A percentile compares a stretch with the other conserved stretches of the same genome.
phyloP scores from a whole-genome alignment of 1,140 invertebrate species.

The Olivierus martensii region DNA sequence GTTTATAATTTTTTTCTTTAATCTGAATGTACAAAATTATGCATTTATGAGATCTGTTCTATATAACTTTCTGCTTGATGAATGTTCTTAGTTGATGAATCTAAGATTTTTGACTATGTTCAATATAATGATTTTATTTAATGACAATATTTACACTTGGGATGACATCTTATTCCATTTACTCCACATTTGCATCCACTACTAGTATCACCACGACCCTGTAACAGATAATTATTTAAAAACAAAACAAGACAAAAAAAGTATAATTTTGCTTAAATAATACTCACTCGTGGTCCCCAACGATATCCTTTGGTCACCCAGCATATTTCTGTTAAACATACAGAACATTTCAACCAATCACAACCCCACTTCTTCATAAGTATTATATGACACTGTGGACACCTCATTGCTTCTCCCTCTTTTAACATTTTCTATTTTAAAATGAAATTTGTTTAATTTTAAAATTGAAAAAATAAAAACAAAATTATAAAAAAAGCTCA shows the following conservation, averaged over 20 bases:
- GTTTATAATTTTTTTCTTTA: too few species aligned
- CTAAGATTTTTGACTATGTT: too few species aligned
- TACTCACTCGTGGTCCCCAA: conserved; percentile 61
- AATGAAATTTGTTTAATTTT: too few species aligned
- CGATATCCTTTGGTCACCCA: conserved; percentile 79
- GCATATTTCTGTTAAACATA: conserved; percentile 89
- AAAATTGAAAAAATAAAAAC: too few species aligned
- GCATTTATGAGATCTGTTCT: too few species aligned
- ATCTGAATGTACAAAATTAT: too few species aligned
- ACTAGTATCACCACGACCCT: conserved; percentile 69
- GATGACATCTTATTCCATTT: conserved; percentile 70
- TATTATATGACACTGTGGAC: conserved; percentile 70
- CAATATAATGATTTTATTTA: conserved; percentile 32
- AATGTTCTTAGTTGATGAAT: too few species aligned
- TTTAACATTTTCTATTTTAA: conserved; percentile 52
- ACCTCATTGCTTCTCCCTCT: conserved; percentile 69
- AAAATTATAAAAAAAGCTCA: conserved; percentile 20
- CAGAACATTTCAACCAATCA: conserved; percentile 83
- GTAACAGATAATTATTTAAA: neutral
- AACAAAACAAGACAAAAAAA: too few species aligned
- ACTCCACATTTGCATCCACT: conserved; percentile 73
- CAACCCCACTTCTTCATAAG: conserved; percentile 89
- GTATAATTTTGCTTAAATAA: too few species aligned
- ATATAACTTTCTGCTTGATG: too few species aligned
- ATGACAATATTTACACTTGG: conserved; percentile 79